Evolutionary conservation across 2,888 invertebrate species (phyloP).

Genomic region (Leucophenga maculata): DNA sequence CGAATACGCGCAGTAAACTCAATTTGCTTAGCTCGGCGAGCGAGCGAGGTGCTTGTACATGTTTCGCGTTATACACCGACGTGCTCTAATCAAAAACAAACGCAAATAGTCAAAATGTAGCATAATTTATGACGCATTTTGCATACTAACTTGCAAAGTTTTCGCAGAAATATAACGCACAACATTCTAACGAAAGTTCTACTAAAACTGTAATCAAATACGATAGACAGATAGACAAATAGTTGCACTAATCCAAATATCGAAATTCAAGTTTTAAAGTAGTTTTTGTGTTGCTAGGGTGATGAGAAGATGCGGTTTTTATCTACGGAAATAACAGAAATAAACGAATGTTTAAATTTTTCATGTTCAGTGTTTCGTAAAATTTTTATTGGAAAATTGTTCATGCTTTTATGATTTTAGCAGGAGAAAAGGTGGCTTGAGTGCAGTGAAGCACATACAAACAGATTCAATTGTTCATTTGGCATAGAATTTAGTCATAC

Average conservation of each 20-base stretch:
- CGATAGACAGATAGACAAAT: not conserved
- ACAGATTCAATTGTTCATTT: too few relatives aligned
- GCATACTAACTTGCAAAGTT: constrained; percentile 28
- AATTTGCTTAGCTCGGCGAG: constrained; percentile 11
- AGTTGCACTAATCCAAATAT: not conserved
- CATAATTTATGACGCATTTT: constrained; percentile 32
- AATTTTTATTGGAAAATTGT: too few relatives aligned
- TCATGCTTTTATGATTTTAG: too few relatives aligned
- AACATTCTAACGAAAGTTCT: not conserved
- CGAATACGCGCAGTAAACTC: not conserved
- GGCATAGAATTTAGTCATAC: too few relatives aligned
- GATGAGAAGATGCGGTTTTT: too few relatives aligned
- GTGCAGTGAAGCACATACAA: too few relatives aligned
- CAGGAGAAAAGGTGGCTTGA: too few relatives aligned
- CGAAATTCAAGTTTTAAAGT: not conserved
- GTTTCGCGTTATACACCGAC: not conserved
- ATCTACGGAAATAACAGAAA: too few relatives aligned
- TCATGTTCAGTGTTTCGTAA: too few relatives aligned
- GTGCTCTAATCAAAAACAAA: constrained; percentile 34
- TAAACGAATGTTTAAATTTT: too few relatives aligned
- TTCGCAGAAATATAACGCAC: not conserved
- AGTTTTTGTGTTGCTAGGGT: too few relatives aligned
- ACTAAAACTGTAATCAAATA: constrained; percentile 2
- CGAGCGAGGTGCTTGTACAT: not conserved
- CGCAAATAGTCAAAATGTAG: constrained; percentile 34